Evolutionary conservation across 2,888 invertebrate species (phyloP).

Genomic region (Merodon equestris): DNA sequence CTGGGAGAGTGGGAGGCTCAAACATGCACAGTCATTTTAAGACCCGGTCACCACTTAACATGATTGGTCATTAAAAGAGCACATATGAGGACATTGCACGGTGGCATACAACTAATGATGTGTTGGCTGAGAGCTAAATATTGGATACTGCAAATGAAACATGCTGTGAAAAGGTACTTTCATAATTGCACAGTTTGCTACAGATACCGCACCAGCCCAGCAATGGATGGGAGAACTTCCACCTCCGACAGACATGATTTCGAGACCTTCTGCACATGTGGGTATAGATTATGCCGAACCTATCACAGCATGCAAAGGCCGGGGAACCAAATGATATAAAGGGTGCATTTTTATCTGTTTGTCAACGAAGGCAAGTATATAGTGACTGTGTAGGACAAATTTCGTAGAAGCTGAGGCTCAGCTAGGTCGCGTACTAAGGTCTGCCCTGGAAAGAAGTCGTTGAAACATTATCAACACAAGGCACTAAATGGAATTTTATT

Average conservation of each 20-base stretch:
- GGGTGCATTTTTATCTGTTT: constrained; percentile 71
- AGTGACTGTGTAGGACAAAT: constrained; percentile 72
- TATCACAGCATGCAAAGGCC: constrained; percentile 31
- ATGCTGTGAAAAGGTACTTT: background rate
- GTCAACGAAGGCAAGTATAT: constrained; percentile 67
- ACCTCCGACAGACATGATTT: constrained; percentile 11
- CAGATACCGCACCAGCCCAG: constrained; percentile 5
- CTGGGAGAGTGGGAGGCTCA: background rate
- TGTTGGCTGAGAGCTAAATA: background rate
- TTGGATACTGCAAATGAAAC: background rate
- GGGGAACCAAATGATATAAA: constrained; percentile 65
- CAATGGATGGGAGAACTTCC: constrained; percentile 71
- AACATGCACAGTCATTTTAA: background rate
- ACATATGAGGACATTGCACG: background rate
- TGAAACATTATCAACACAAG: background rate
- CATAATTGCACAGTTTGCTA: constrained; percentile 49
- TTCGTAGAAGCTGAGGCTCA: constrained; percentile 71
- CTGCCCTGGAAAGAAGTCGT: constrained; percentile 8
- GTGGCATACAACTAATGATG: constrained; percentile 5
- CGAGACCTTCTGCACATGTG: constrained; percentile 14
- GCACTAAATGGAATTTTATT: constrained; percentile 72
- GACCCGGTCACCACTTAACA: background rate
- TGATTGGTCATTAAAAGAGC: background rate
- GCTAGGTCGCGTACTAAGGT: constrained; percentile 8
- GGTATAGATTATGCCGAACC: constrained; percentile 69